These are phyloP conservation scores for Zele albiditarsus DNA, from an alignment of 2,888 invertebrate species.

Conservation along the genomic window DNA sequence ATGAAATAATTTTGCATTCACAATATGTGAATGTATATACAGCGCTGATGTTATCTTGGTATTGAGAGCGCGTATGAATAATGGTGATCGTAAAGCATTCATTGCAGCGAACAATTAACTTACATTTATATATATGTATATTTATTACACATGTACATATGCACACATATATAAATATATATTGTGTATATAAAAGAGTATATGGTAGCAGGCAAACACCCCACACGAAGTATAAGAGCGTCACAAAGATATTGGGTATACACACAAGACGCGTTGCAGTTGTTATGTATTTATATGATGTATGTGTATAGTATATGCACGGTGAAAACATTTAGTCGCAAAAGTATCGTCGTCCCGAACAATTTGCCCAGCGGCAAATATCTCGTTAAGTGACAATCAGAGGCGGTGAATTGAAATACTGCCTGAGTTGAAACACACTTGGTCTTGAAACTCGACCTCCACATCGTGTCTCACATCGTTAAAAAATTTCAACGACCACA, in stretches of 20 bases:
- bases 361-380: conserved; percentile 66
- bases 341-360: conserved; percentile 43
- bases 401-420: conserved; percentile 65
- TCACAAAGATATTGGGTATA: conserved; percentile 27
- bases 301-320: neutral
- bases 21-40: conserved; percentile 11
- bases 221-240: conserved; percentile 53
- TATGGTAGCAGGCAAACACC: conserved; percentile 52
- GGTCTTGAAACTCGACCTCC: conserved; percentile 47
- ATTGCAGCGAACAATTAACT: conserved; percentile 65
- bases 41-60: neutral
- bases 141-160: conserved; percentile 36
- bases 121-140: conserved; percentile 9
- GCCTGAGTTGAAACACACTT: conserved; percentile 43
- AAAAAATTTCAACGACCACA: conserved; percentile 4
- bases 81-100: conserved; percentile 66
- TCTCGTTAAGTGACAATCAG: conserved; percentile 71
- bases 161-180: conserved; percentile 31
- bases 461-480: conserved; percentile 4
- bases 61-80: conserved; percentile 55
- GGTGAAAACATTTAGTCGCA: conserved; percentile 40
- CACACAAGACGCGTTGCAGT: too few relatives aligned
- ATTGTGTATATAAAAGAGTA: conserved; percentile 38
- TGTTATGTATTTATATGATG: neutral
- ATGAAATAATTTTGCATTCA: conserved; percentile 13